phyloP scores from a whole-genome alignment of 2,113 vertebrate genomes.

The Oryzias celebensis region DNA sequence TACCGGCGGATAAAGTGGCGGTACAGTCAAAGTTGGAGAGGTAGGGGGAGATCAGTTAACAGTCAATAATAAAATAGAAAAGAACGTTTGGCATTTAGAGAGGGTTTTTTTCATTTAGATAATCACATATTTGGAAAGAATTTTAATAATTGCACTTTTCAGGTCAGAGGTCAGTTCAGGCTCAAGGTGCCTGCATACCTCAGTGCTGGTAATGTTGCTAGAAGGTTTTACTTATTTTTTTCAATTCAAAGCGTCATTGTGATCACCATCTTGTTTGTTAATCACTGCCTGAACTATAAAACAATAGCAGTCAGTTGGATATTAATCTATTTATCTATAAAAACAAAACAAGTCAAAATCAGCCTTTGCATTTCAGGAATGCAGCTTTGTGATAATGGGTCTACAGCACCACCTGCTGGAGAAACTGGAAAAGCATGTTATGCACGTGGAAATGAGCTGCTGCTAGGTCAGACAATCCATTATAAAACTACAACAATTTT shows the following conservation, averaged over 20 bases:
- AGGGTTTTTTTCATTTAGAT: background rate
- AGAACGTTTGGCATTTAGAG: slow-evolving; percentile 19
- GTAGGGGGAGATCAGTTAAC: slow-evolving; percentile 23
- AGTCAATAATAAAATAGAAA: slow-evolving; percentile 36
- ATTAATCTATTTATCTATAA: background rate
- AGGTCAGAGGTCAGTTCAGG: slow-evolving; percentile 3
- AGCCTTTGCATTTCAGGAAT: too few relatives aligned
- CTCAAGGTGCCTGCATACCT: too few relatives aligned
- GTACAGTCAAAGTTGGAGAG: slow-evolving; percentile 60
- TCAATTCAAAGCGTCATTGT: too few relatives aligned
- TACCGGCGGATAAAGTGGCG: slow-evolving; percentile 66
- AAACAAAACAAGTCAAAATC: too few relatives aligned
- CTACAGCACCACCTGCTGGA: slow-evolving; percentile 58
- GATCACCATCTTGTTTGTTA: too few relatives aligned
- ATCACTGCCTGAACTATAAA: background rate
- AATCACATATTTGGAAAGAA: background rate
- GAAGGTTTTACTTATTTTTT: too few relatives aligned
- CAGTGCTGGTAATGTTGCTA: too few relatives aligned
- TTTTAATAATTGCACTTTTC: background rate
- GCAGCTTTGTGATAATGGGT: too few relatives aligned
- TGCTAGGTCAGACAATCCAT: too few relatives aligned
- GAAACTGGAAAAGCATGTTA: background rate
- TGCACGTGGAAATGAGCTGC: background rate
- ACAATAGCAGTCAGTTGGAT: slow-evolving; percentile 4
- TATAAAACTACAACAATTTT: too few relatives aligned